Evolutionary conservation across 23 tunicate genomes (phyloP), one percentile per base, ranked within the genome.

Genomic region (Aplidium turbinatum): DNA sequence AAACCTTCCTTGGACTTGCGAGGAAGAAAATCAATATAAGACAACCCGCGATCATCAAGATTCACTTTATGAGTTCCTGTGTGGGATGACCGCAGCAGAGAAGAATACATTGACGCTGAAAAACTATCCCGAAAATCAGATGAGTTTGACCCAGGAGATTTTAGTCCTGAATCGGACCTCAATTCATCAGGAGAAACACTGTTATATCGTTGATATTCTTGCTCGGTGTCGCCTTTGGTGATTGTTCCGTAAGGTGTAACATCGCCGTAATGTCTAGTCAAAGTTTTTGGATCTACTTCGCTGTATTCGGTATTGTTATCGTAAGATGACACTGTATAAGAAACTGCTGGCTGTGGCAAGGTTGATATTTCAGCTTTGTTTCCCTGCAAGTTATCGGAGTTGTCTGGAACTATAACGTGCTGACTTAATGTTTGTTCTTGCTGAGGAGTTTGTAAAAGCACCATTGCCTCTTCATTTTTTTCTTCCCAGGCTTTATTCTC

Each of bases 211-310:
- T n/a, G n/a, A n/a, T n/a, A n/a, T n/a, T n/a, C n/a, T n/a, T n/a
- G 50, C 26, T 57, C 69, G 6, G 16, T 3, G 16, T 31, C 25
- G 22, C 35, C 32, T 33, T 35, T 26, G 5, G 84, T 67, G 3
- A 85, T 56, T 0, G 92, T 85, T 2, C 92, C 92, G 46, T 85
- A 85, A 2, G 92, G 92, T 24, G 92, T 85, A 28, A 61, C 83
- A 0, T 72, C 69, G 0, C 92, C 92, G 51, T 85, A 85, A 48
- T 70, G 72, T 19, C 31, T 26, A 20, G 69, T 31, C 57, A 85
- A 58, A 28, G 92, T 78, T 7, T 52, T 47, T 5, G 75, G 56
- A 21, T 58, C 82, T 22, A 85, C 53, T 64, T 78, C 80, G n/a
- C 52, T 61, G 57, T 70, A 78, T 31, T 78, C 84, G 31, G 31